Evolutionary conservation across 2,113 vertebrate genomes (phyloP).

Genomic region (Boulengeromyrus knoepffleri): DNA sequence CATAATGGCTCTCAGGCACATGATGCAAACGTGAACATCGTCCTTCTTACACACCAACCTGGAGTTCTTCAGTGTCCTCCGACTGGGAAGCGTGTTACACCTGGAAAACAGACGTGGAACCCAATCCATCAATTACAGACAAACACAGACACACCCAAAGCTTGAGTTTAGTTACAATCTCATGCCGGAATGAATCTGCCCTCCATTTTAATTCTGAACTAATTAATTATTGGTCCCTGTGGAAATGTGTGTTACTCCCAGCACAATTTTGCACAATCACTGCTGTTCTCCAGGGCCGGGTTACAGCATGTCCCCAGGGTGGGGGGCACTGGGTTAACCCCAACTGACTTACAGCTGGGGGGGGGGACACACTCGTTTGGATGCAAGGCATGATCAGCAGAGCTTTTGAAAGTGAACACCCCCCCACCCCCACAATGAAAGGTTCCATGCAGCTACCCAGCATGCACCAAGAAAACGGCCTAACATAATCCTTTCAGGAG

Average conservation of each 20-base stretch:
- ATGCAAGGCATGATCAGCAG: not conserved
- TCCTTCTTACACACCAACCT: slow-evolving; percentile 93
- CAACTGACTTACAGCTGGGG: not conserved
- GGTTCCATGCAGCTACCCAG: not conserved
- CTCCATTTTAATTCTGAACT: not conserved
- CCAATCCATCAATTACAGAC: not conserved
- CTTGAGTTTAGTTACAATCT: not conserved
- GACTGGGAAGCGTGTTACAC: slow-evolving; percentile 88
- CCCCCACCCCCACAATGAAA: not conserved
- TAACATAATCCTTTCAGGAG: not conserved
- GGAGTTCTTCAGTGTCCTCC: slow-evolving; percentile 88
- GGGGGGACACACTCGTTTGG: not conserved
- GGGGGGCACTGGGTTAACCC: not conserved
- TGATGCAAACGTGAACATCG: slow-evolving; percentile 93
- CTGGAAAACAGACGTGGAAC: slow-evolving; percentile 44
- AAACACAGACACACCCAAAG: not conserved
- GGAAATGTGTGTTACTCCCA: not conserved
- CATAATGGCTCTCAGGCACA: slow-evolving; percentile 96
- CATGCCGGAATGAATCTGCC: not conserved
- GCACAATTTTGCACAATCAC: not conserved
- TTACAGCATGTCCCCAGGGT: not conserved
- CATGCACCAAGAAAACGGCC: not conserved
- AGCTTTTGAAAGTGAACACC: not conserved
- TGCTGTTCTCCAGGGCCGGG: not conserved
- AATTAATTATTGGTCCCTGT: not conserved